Base-by-base conservation (phyloP, 2,797 vertebrate species). In the Karalla daura region DNA sequence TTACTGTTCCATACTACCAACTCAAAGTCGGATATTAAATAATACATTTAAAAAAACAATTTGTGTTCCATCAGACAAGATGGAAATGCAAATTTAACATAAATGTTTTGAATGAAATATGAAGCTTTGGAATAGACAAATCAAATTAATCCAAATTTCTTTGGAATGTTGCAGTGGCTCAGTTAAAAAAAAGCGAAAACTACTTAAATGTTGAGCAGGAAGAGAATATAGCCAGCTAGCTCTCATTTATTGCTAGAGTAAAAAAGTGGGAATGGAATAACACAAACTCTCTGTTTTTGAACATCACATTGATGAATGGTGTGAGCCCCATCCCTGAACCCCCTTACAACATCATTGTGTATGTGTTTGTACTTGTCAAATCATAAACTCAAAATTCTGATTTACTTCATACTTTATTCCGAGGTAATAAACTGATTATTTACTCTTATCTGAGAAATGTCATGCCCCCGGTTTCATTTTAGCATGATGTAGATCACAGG, bases 191-290 rank as follows among this genome's bases (percentile, higher is more conserved):
- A 65, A 54, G 62, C 21, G 23, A 60, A 68, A 64, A 78, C 59
- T 63, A 74, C 45, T 74, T 59, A 76, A 79, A 55, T 55, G 51
- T 55, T 56, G 56, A 64, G 46, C 56, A 76, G 69, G 63, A 65
- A 87, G 92, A 94, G 92, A 93, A 93, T 88, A 93, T 91, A 94
- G 90, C 92, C 92, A 91, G 92, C 93, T 93, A 93, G 90, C 81
- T 93, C 92, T 93, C 92, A 73, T 80, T 76, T 87, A n/a, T 84
- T 76, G 70, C 56, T 86, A 74, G 85, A 88, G 83, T n/a, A 83
- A 89, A 86, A 85, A 20, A 23, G 69, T 41, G 44, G 52, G 44
- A 69, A 53, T 69, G 79, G 23, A 76, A 78, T 76, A 76, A 60
- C 7, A 73, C 37, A 32, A 44, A 68, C 23, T 21, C 33, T 56